These are phyloP conservation scores for Panopea generosa DNA, from an alignment of 2,888 invertebrate genomes.

Conservation along the genomic window DNA sequence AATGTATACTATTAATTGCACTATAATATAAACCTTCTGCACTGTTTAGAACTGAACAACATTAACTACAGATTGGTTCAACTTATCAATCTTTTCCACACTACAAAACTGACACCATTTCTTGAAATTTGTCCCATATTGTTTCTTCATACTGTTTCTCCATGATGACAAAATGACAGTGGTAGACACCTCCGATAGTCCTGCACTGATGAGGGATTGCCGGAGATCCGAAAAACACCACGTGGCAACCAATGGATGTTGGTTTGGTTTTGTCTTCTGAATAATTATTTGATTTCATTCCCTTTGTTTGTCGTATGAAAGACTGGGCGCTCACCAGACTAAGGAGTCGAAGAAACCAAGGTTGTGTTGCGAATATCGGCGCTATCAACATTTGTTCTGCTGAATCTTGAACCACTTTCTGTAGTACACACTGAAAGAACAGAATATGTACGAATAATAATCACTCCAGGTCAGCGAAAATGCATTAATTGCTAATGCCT, in stretches of 20 bases:
- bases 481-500: too few relatives aligned
- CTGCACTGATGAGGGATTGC: too few relatives aligned
- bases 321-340: neutral
- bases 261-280: neutral
- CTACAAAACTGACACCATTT: neutral
- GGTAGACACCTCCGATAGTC: neutral
- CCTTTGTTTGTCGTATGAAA: neutral
- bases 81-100: too few relatives aligned
- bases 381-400: constrained; percentile 5
- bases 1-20: too few relatives aligned
- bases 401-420: constrained; percentile 8
- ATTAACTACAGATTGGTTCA: too few relatives aligned
- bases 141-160: neutral
- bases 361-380: constrained; percentile 16
- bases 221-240: too few relatives aligned
- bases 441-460: constrained; percentile 9
- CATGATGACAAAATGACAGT: neutral
- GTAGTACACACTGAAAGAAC: constrained; percentile 18
- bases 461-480: too few relatives aligned
- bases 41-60: too few relatives aligned
- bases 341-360: constrained; percentile 15
- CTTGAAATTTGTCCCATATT: neutral
- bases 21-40: too few relatives aligned
- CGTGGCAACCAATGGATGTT: neutral
- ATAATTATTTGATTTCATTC: too few relatives aligned